Evolutionary conservation across 1,140 invertebrate genomes (phyloP).

Genomic region (Ctenoplectra terminalis): DNA sequence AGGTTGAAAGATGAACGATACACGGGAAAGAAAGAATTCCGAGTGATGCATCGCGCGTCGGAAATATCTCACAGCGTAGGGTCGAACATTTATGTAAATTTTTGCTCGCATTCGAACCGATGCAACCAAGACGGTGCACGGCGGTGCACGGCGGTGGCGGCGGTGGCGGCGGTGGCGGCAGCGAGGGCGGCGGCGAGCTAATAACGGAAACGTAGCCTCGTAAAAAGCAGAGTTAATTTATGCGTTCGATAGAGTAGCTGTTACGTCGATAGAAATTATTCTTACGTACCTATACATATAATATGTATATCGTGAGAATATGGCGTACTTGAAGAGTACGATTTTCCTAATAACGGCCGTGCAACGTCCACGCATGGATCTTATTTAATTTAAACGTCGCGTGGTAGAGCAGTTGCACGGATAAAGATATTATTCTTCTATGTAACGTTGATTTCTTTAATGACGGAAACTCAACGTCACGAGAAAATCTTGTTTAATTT

Average conservation of each 20-base stretch:
- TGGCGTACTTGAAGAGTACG: not conserved
- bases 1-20: not conserved
- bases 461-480: constrained; percentile 12
- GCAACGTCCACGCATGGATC: not conserved
- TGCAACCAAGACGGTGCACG: not conserved
- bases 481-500: constrained; percentile 34
- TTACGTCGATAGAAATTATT: constrained; percentile 28
- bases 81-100: constrained; percentile 38
- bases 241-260: constrained; percentile 15
- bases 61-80: not conserved
- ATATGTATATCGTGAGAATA: constrained; percentile 41
- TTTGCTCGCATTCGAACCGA: not conserved
- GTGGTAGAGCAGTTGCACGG: not conserved
- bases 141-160: too few relatives aligned
- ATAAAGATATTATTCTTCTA: constrained; percentile 21
- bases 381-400: constrained; percentile 1
- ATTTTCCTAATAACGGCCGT: constrained; percentile 21
- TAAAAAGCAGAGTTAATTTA: constrained; percentile 43
- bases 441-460: constrained; percentile 7
- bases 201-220: constrained; percentile 46
- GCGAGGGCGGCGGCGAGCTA: constrained; percentile 18
- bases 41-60: not conserved
- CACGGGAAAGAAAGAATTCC: constrained; percentile 10
- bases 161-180: too few relatives aligned
- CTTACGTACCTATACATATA: not conserved